Evolutionary conservation across 2,888 invertebrate species (phyloP), one percentile per base, ranked within the genome.

Genomic region (Caenorhabditis panamensis): DNA sequence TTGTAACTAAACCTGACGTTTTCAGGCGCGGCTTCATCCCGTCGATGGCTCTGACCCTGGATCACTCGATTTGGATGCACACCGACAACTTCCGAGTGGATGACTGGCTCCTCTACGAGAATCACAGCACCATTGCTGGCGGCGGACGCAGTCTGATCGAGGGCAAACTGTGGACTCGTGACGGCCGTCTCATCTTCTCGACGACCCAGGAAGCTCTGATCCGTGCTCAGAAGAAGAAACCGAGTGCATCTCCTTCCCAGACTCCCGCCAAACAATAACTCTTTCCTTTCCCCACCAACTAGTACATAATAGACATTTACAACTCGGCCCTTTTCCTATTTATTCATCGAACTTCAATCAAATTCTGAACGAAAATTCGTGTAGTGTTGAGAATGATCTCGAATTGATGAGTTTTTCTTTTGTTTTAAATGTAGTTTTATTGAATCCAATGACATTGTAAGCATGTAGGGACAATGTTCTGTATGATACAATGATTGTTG

Each of bases 1-100:
- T 56, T 47, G 24, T 24, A 6, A 9, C 13, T 8, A 24, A 16
- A 47, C 11, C 24, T 22, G 16, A 6, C 20, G 18, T 86, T 54
- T 84, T 77, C 8, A 88, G 87, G 31, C 76, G 82, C 1, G 85
- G 88, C 1, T 88, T 88, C 73, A 82, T 84, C 16, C 86, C 87
- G 8, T 89, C 87, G 2, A 90, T 91, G 87, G 90, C 91, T 64
- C 87, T 91, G 3, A 92, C 92, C 0, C 85, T 92, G 49, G 92
- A 92, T 78, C 92, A 92, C 82, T 89, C 91, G 36, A 89, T 92
- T 79, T 92, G 92, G 92, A 92, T 92, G 86, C 92, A 92, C 85
- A 89, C 90, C 8, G 87, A 89, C 53, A 64, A 87, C 36, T 92
- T 92, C 84, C 85, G 90, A 36, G 91, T 91, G 5, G 91, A 92